phyloP scores from a whole-genome alignment of 2,113 vertebrate species.

The Siniperca chuatsi region DNA sequence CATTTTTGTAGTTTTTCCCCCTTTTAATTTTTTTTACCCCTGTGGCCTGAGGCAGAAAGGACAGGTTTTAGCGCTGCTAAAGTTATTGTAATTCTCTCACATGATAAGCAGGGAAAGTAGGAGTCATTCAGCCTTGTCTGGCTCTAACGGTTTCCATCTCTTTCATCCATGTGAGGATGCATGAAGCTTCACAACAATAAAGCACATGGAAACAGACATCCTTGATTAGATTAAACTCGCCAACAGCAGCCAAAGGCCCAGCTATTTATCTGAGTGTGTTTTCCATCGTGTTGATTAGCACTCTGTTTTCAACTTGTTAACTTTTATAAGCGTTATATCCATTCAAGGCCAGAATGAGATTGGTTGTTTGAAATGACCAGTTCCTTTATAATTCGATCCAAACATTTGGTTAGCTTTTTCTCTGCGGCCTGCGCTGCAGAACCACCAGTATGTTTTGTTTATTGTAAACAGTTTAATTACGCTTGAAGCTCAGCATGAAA shows the following conservation, averaged over 20 bases:
- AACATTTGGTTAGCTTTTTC: conserved; percentile 39
- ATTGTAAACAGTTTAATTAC: conserved; percentile 60
- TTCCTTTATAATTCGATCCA: conserved; percentile 18
- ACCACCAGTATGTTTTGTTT: conserved; percentile 44
- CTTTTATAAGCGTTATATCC: conserved; percentile 62
- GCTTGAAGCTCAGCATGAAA: conserved; percentile 43
- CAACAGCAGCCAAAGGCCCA: conserved; percentile 42
- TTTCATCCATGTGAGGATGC: conserved; percentile 64
- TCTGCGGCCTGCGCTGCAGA: not conserved
- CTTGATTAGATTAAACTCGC: conserved; percentile 61
- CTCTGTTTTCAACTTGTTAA: conserved; percentile 63
- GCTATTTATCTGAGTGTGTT: conserved; percentile 57
- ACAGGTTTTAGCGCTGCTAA: conserved; percentile 18
- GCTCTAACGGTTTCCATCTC: conserved; percentile 60
- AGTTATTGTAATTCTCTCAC: conserved; percentile 33
- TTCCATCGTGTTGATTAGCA: conserved; percentile 63
- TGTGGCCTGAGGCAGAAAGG: not conserved
- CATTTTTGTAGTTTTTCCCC: not conserved
- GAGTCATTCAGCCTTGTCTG: conserved; percentile 25
- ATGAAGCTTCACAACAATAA: conserved; percentile 61
- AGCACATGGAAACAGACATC: conserved; percentile 64
- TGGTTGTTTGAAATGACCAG: conserved; percentile 28
- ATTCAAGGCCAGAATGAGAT: conserved; percentile 30
- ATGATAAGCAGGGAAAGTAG: conserved; percentile 36
- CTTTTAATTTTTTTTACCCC: no score